Base-by-base conservation (phyloP, 1,140 invertebrate species). In the Periplaneta americana region DNA sequence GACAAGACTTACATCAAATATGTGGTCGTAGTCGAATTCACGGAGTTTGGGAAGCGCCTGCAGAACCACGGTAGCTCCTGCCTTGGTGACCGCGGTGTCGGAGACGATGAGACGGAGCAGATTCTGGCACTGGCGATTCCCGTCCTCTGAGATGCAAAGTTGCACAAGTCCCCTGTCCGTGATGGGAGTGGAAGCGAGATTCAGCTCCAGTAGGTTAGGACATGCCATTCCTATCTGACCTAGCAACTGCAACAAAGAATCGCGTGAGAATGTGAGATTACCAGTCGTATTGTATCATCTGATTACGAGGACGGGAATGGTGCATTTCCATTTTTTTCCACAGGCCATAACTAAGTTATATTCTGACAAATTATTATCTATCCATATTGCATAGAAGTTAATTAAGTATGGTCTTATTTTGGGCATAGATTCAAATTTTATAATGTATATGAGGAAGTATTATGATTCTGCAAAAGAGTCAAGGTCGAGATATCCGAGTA, bases 1-100 rank as follows among this genome's bases (percentile, higher is more conserved):
- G 15, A 5, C 39, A 22, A 18, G 39, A 18, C 77, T 80, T 82
- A 86, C 86, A 82, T 86, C 83, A 79, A 86, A 87, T 57, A 87
- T 86, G 76, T 85, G 84, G 22, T 87, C 86, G 78, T 84, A 87
- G 74, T 87, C 87, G 80, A 87, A 86, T 31, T 87, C 84, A 34
- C 81, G 77, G 8, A 87, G 81, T 77, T 84, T 79, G 17, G 86
- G 86, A 10, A 87, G 82, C 36, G 84, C 81, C 18, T 82, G 81
- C 5, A 87, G 75, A n/a, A 83, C 84, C 32, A 82, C 81, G 3
- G 84, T 75, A 22, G 85, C 85, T 17, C 87, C 87, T 1, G 83
- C 80, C 17, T 80, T 81, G 2, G 85, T 83, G 2, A 85, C 80
- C 31, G 84, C 81, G 17, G 86, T 87, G n/a, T 87, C 87, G 1